Evolutionary conservation across 2,797 vertebrate species (phyloP), one percentile per base, ranked within the genome.

Genomic region (Menidia menidia): DNA sequence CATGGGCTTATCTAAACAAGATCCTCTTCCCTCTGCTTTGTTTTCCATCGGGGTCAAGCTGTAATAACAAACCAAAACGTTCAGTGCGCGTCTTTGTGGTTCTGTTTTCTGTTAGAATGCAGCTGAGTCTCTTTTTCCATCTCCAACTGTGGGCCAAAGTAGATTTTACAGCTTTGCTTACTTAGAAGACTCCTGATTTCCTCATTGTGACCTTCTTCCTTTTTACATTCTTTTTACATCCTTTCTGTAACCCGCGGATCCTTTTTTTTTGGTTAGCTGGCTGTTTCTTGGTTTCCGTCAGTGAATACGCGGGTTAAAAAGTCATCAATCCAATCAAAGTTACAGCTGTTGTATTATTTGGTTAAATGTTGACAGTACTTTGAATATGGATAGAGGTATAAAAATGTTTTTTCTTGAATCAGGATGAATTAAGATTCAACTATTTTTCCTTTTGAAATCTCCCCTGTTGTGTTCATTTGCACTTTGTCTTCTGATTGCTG

Each of bases 11-110:
- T 93, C 91, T 74, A 57, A 58, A 66, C n/a, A 47, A 76, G 78
- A 90, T 92, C 83, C 92, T 91, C 88, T 91, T 92, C 76, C 87
- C 72, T 62, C 56, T 8, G 74, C 73, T 81, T 87, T 76, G 62
- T 85, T 87, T 91, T 86, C 81, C 87, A 56, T 67, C 31, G 43
- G 69, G 81, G 87, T 89, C 81, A 83, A 74, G 78, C 86, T 93
- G 89, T 82, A 90, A 92, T 59, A 93, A 93, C 91, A 95, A 90
- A 54, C 53, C 56, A 5, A 72, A 71, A 25, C 66, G 54, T 35
- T 75, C 50, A 58, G 4, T 52, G 48, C 47, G 50, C 47, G 16
- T 63, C 56, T 77, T 15, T 78, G 73, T 73, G 31, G 56, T 7
- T 83, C 73, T 69, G 74, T 53, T 80, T 67, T 69, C 42, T 31